Evolutionary conservation across 2,888 invertebrate species (phyloP).

Genomic region (Hypomecis punctinalis): DNA sequence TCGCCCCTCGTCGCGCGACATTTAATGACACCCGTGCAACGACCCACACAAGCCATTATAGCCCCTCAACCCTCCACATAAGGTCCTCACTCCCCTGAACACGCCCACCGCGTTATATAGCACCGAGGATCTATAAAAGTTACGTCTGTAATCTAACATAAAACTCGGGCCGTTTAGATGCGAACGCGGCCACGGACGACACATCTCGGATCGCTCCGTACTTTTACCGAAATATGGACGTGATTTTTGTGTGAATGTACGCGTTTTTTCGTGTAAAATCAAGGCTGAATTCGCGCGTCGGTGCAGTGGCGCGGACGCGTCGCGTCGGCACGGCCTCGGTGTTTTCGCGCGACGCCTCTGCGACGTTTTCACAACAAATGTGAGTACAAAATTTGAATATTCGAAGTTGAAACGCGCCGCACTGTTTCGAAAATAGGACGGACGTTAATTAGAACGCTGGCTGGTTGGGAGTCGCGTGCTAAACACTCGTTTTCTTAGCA

Average conservation of each 20-base stretch:
- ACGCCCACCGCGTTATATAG: slow-evolving; percentile 84
- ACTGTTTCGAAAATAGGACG: slow-evolving; percentile 44
- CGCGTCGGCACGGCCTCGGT: slow-evolving; percentile 65
- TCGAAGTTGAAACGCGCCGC: slow-evolving; percentile 49
- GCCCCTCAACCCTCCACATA: slow-evolving; percentile 66
- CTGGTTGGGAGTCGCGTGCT: slow-evolving; percentile 32
- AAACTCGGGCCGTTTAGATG: slow-evolving; percentile 86
- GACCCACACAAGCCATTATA: slow-evolving; percentile 64
- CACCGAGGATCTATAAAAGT: slow-evolving; percentile 86
- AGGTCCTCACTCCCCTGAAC: slow-evolving; percentile 74
- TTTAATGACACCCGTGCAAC: slow-evolving; percentile 85
- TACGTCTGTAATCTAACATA: slow-evolving; percentile 86
- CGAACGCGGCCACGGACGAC: slow-evolving; percentile 85
- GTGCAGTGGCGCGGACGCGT: slow-evolving; percentile 64
- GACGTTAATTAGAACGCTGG: slow-evolving; percentile 35
- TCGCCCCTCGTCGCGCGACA: slow-evolving; percentile 83
- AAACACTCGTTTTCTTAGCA: slow-evolving; percentile 37
- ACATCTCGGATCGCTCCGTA: slow-evolving; percentile 84
- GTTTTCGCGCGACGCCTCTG: slow-evolving; percentile 60
- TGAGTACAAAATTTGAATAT: slow-evolving; percentile 75
- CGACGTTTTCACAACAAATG: slow-evolving; percentile 69
- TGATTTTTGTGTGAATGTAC: slow-evolving; percentile 77
- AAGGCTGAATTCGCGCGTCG: slow-evolving; percentile 63
- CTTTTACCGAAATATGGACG: slow-evolving; percentile 82
- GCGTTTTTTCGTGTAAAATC: slow-evolving; percentile 75